phyloP scores from a whole-genome alignment of 2,797 vertebrate species.

The Syngnathus acus region DNA sequence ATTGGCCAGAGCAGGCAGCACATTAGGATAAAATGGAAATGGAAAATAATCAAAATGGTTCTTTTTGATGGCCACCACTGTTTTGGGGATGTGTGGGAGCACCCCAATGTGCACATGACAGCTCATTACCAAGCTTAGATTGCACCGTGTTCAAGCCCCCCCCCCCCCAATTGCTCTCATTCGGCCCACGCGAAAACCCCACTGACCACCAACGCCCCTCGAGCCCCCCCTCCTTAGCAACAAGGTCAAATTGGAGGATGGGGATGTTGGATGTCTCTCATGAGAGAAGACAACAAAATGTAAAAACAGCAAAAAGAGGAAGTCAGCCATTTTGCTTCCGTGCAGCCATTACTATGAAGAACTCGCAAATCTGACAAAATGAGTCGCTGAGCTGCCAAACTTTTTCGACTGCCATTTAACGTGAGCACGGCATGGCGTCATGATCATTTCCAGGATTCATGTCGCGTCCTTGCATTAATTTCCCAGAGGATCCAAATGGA shows the following conservation, averaged over 20 bases:
- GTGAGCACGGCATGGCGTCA: not conserved
- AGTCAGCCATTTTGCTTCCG: not conserved
- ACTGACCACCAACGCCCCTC: slow-evolving; percentile 13
- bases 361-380: not conserved
- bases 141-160: slow-evolving; percentile 42
- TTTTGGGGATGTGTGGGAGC: slow-evolving; percentile 35
- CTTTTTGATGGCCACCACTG: not conserved
- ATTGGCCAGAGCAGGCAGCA: slow-evolving; percentile 33
- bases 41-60: not conserved
- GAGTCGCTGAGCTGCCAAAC: not conserved
- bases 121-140: slow-evolving; percentile 58
- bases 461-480: not conserved
- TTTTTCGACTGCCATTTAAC: not conserved
- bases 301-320: not conserved
- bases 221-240: slow-evolving; percentile 39
- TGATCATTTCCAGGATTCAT: not conserved
- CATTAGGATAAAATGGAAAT: not conserved
- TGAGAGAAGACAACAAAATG: not conserved
- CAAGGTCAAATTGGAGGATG: slow-evolving; percentile 53
- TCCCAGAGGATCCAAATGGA: not conserved
- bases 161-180: slow-evolving; percentile 4
- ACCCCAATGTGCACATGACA: slow-evolving; percentile 60
- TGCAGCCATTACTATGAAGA: not conserved
- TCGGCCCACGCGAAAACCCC: not conserved
- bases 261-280: slow-evolving; percentile 5